Evolutionary conservation across 2,113 vertebrate species (phyloP).

Genomic region (Sclerurus mexicanus): DNA sequence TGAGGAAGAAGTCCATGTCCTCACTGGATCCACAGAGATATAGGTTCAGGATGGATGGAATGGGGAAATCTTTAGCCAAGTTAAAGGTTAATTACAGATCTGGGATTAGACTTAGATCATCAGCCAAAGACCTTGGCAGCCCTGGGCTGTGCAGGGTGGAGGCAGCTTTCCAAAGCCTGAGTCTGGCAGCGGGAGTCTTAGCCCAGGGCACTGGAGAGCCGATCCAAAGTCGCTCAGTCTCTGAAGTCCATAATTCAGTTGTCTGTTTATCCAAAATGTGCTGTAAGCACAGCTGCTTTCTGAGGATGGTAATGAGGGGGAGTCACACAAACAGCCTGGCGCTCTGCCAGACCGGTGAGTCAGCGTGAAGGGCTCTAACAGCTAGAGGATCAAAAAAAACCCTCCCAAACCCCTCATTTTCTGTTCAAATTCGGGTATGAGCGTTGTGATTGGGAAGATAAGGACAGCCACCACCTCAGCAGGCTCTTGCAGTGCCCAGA

Average conservation of each 20-base stretch:
- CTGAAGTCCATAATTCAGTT: slow-evolving; percentile 39
- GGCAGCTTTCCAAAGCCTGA: background rate
- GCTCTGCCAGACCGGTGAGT: background rate
- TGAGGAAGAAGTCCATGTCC: background rate
- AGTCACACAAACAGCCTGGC: background rate
- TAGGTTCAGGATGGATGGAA: background rate
- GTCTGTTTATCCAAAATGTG: slow-evolving; percentile 11
- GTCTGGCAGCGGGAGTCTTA: background rate
- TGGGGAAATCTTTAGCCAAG: background rate
- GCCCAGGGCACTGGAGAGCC: background rate
- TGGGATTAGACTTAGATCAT: background rate
- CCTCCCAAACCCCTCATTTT: background rate
- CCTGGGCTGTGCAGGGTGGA: background rate
- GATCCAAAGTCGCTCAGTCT: background rate
- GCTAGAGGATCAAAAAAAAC: background rate
- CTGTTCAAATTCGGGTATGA: background rate
- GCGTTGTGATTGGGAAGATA: background rate
- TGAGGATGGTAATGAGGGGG: slow-evolving; percentile 31
- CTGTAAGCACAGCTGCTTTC: slow-evolving; percentile 57
- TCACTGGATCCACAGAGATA: background rate
- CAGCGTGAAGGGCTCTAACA: background rate
- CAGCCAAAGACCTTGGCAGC: background rate
- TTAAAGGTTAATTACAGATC: background rate
- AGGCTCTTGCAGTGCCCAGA: background rate
- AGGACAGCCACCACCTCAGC: background rate